Evolutionary conservation across 2,797 vertebrate species (phyloP).

Genomic region (Rhabdomys pumilio): DNA sequence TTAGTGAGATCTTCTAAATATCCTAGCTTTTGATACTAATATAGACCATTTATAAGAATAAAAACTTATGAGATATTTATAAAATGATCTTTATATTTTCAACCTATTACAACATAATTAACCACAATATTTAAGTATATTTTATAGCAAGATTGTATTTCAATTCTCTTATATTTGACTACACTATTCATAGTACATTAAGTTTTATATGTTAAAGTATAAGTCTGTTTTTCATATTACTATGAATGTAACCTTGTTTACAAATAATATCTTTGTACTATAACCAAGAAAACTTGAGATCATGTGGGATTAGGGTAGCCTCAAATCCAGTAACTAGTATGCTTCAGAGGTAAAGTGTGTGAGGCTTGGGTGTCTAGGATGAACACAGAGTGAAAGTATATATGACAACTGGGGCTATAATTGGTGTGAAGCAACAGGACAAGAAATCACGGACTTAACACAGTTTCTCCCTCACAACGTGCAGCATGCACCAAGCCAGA

Average conservation of each 20-base stretch:
- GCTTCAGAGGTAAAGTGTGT: not conserved
- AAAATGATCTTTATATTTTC: constrained; percentile 12
- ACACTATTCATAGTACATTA: not conserved
- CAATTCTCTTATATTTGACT: not conserved
- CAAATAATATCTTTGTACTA: not conserved
- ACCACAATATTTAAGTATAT: not conserved
- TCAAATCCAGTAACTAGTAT: not conserved
- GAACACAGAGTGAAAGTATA: not conserved
- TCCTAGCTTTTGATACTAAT: not conserved
- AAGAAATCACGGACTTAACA: too few species aligned
- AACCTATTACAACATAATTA: not conserved
- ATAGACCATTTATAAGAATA: constrained; percentile 21
- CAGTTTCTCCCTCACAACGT: not conserved
- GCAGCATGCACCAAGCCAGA: not conserved
- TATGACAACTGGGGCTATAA: too few species aligned
- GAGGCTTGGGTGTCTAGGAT: too few species aligned
- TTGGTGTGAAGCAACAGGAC: not conserved
- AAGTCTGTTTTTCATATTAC: not conserved
- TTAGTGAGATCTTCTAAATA: constrained; percentile 19
- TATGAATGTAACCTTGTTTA: not conserved
- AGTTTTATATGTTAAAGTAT: not conserved
- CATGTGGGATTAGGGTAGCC: not conserved
- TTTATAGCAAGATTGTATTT: not conserved
- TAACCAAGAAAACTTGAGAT: not conserved
- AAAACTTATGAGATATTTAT: not conserved